Base-by-base conservation (phyloP, 2,888 invertebrate species). In the Drosophila borealis region DNA sequence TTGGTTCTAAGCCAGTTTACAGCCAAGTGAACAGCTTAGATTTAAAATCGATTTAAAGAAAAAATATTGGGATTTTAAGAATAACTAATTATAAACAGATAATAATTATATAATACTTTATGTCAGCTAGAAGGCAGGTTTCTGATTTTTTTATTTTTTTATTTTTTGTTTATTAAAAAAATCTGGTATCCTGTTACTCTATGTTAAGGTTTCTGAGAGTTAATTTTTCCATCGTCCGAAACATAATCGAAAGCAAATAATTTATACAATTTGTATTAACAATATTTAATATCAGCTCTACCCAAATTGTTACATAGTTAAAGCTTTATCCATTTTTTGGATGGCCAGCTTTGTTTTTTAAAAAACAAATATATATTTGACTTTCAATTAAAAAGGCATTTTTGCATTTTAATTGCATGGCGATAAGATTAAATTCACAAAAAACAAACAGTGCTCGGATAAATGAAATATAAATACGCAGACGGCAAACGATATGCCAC, bases 371-470 rank as follows among this genome's bases (percentile, higher is more conserved):
- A 2, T 11, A 19, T 21, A 36, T 48, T 14, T 51, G 55, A 53
- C 68, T 55, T 78, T 75, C 72, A 77, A 75, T 75, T 75, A 73
- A 75, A 75, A 68, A 46, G 46, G 68, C 41, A 88, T 79, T 83
- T 86, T 74, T 83, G 84, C 77, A 81, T 86, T 87, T 85, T 83
- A 88, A 85, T 85, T 88, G 81, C 68, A 46, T 67, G 50, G 39
- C 68, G 67, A 80, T 81, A 62, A 88, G 83, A 85, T 88, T 71
- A 78, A 88, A 83, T 77, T 62, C 49, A 33, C 50, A 73, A 62
- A 63, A 71, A 51, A 63, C 36, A 74, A 74, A 60, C 48, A 66
- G 48, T 14, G 36, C 42, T 33, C 14, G 59, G 48, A 60, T 67
- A 68, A 70, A 76, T 85, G 79, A 70, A 79, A 83, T 72, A 71